These are phyloP conservation scores for Pandemis cinnamomeana DNA, from an alignment of 2,888 invertebrate genomes.

Conservation along the genomic window DNA sequence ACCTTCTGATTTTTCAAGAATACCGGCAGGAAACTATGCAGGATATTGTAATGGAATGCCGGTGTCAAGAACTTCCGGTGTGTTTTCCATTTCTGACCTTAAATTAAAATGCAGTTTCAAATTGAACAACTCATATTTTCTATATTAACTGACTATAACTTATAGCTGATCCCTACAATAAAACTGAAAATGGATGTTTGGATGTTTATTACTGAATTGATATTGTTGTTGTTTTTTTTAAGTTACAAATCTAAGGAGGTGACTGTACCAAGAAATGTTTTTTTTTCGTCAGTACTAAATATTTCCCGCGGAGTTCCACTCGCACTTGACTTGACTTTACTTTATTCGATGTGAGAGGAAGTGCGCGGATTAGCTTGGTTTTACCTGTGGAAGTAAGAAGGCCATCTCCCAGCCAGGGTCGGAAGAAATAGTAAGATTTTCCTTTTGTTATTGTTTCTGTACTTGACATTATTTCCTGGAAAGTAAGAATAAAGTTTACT, in stretches of 20 bases:
- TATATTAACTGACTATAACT: too few species aligned
- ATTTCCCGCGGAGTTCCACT: too few species aligned
- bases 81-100: slow-evolving; percentile 76
- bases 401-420: slow-evolving; percentile 70
- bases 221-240: too few species aligned
- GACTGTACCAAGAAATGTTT: too few species aligned
- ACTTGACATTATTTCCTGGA: slow-evolving; percentile 77
- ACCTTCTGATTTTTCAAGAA: slow-evolving; percentile 83
- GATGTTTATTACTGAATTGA: too few species aligned
- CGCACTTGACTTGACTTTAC: too few species aligned
- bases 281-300: too few species aligned
- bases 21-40: slow-evolving; percentile 85
- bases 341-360: too few species aligned
- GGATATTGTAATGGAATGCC: slow-evolving; percentile 87
- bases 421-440: slow-evolving; percentile 59
- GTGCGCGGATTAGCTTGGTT: neutral
- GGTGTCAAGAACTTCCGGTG: slow-evolving; percentile 87
- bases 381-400: slow-evolving; percentile 63
- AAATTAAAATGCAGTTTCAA: slow-evolving; percentile 1
- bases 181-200: too few species aligned
- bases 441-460: slow-evolving; percentile 82
- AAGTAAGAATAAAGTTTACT: slow-evolving; percentile 38
- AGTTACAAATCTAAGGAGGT: too few species aligned
- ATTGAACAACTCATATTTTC: too few species aligned
- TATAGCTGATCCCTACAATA: too few species aligned